Evolutionary conservation across 2,888 invertebrate genomes (phyloP).

Genomic region (Punctoribates punctum): DNA sequence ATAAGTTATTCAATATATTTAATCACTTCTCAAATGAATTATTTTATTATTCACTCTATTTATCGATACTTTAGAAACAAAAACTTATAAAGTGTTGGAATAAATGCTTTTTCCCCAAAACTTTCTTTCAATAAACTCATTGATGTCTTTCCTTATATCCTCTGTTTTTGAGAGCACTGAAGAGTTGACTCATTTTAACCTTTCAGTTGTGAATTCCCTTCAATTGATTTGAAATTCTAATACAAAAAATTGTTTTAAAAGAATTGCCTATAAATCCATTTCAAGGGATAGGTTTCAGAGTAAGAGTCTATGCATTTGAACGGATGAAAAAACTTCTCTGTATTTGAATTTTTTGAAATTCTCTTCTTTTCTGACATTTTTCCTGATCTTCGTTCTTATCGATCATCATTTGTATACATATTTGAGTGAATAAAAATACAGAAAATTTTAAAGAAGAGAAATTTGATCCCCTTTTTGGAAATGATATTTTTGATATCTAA

Average conservation of each 20-base stretch:
- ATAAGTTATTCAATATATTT: constrained; percentile 26
- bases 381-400: constrained; percentile 24
- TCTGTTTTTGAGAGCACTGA: not conserved
- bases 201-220: not conserved
- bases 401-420: constrained; percentile 36
- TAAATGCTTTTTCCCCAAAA: not conserved
- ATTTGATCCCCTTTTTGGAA: constrained; percentile 21
- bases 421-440: constrained; percentile 25
- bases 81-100: not conserved
- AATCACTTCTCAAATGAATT: constrained; percentile 8
- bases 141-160: not conserved
- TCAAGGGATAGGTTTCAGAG: constrained; percentile 15
- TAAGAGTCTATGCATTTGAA: constrained; percentile 11
- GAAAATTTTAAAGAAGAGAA: constrained; percentile 5
- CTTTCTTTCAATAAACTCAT: not conserved
- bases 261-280: constrained; percentile 21
- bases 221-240: constrained; percentile 36
- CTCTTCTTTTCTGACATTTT: constrained; percentile 28
- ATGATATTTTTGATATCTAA: not conserved
- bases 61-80: not conserved
- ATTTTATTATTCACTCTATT: too few relatives aligned
- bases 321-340: not conserved
- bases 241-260: constrained; percentile 24
- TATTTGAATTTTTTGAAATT: constrained; percentile 14
- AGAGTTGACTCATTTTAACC: not conserved